These are phyloP conservation scores for Ctenochaetus hawaiiensis DNA, from an alignment of 2,797 vertebrate genomes.

Conservation along the genomic window DNA sequence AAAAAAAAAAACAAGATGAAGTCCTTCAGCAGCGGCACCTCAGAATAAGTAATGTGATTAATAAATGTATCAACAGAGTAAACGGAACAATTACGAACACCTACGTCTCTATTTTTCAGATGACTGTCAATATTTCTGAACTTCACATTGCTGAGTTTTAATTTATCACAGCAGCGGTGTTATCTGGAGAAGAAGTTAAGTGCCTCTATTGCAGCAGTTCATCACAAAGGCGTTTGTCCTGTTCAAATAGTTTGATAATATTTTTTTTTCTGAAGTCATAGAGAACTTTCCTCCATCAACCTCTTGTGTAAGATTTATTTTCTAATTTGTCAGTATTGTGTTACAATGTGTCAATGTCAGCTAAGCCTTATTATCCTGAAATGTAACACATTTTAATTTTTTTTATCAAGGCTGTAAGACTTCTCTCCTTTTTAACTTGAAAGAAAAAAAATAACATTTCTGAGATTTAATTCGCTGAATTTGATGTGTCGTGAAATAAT, in stretches of 20 bases:
- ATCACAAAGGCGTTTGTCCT: not conserved
- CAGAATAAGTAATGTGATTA: constrained; percentile 16
- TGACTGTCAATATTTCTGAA: not conserved
- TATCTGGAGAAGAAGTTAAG: too few relatives aligned
- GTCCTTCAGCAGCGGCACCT: not conserved
- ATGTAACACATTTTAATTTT: not conserved
- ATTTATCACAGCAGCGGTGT: too few relatives aligned
- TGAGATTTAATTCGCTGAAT: not conserved
- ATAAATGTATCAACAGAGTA: constrained; percentile 12
- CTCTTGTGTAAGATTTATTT: not conserved
- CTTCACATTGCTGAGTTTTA: not conserved
- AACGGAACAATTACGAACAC: not conserved
- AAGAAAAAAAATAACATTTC: not conserved
- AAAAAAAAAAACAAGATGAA: constrained; percentile 39
- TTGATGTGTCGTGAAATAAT: not conserved
- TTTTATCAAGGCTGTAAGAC: not conserved
- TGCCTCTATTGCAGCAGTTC: not conserved
- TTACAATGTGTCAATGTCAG: not conserved
- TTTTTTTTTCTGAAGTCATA: not conserved
- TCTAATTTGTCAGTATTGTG: not conserved
- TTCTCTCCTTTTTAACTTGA: not conserved
- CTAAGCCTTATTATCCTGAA: not conserved
- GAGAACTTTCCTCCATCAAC: not conserved
- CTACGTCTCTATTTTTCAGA: not conserved
- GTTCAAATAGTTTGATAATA: not conserved